Evolutionary conservation across 1,140 invertebrate genomes (phyloP).

Genomic region (Plutomurus gul): DNA sequence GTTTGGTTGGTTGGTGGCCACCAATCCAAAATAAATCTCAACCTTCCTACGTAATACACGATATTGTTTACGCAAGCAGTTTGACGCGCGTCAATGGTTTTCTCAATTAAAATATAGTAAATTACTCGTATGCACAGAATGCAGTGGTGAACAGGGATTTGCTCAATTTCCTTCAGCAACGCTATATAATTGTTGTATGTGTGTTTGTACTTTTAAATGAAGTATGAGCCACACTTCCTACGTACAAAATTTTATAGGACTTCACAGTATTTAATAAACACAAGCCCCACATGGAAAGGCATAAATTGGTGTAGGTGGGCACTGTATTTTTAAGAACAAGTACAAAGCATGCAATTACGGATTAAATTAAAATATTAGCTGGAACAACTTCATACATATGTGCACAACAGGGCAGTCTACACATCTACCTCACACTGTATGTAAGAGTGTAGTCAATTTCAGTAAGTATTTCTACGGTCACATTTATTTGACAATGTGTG

Average conservation of each 20-base stretch:
- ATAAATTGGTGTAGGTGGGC: no score
- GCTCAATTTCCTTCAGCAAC: neutral
- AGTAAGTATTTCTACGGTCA: neutral
- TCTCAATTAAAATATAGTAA: neutral
- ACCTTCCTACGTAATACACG: no score
- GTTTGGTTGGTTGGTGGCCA: no score
- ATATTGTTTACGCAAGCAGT: no score
- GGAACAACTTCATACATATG: neutral
- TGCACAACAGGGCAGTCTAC: neutral
- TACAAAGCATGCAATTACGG: neutral
- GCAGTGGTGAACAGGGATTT: neutral
- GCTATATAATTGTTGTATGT: no score
- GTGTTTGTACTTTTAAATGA: neutral
- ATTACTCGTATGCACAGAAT: neutral
- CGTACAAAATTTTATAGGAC: no score
- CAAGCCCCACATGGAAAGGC: no score
- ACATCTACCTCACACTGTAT: neutral
- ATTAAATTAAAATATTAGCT: conserved; percentile 23
- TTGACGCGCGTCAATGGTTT: no score
- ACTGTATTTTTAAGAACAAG: no score
- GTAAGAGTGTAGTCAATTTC: neutral
- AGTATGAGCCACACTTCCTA: neutral
- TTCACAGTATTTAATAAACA: no score
- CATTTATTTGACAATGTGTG: neutral
- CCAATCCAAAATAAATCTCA: no score